Conservation (phyloP, 2,113 vertebrate species). For the Gopherus evgoodei region DNA sequence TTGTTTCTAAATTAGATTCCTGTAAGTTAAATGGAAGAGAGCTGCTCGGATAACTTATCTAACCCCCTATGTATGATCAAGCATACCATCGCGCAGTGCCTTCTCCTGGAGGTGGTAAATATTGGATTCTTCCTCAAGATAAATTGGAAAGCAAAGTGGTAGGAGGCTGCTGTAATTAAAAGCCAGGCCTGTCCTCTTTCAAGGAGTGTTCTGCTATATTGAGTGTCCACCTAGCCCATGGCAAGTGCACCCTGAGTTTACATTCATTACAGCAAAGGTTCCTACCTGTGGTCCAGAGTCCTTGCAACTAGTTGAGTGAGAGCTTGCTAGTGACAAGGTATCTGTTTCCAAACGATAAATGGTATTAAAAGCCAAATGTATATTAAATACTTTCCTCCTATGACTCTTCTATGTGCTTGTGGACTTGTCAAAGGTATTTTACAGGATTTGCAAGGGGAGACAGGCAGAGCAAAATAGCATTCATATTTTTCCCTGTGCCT, state of each 20-base stretch:
- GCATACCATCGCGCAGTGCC: too few species aligned
- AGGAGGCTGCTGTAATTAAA: background rate
- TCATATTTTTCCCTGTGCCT: background rate
- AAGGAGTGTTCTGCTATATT: background rate
- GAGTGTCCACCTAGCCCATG: background rate
- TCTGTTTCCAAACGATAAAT: background rate
- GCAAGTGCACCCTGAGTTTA: background rate
- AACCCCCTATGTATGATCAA: background rate
- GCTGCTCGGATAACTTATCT: background rate
- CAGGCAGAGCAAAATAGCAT: background rate
- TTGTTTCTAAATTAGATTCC: background rate
- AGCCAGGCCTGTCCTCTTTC: background rate
- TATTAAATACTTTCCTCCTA: background rate
- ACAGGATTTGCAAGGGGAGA: background rate
- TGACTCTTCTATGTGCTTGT: background rate
- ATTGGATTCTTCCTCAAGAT: background rate
- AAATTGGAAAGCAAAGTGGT: background rate
- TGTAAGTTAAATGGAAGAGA: background rate
- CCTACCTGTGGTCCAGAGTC: background rate
- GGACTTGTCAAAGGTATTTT: background rate
- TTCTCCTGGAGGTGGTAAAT: background rate
- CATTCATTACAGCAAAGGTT: background rate
- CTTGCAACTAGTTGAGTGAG: background rate
- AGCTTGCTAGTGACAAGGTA: background rate
- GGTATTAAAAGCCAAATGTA: background rate